Base-by-base conservation (phyloP, 2,113 vertebrate species). In the Hepsetus odoe region DNA sequence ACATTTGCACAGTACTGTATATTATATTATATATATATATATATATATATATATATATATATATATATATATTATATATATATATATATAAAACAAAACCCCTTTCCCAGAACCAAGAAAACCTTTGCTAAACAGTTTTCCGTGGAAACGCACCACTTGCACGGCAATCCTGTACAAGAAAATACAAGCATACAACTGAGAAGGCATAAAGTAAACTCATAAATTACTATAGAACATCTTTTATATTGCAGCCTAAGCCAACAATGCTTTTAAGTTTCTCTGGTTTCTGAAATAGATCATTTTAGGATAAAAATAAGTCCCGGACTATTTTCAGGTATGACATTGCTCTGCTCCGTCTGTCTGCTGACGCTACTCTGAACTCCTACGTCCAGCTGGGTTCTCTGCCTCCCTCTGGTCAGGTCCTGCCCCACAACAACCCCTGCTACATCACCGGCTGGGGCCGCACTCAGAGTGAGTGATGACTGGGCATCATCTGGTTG, bases 371-470 rank as follows among this genome's bases (percentile, higher is more conserved):
- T n/a, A 75, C 80, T 62, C 90, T 98, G 26, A 96, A 95, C 91
- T 86, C 2, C 81, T 80, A 92, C 0, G 92, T 97, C 82, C 85
- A 96, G 89, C 90, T 97, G 69, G 94, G 77, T 0, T 42, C 61
- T 14, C 91, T 96, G 85, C 95, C 95, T 38, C 32, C 20, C 38
- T 56, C 74, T 0, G 94, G 90, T 3, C 79, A 89, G 82, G 42
- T 94, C 84, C 92, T 97, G 88, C 1, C 93, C 84, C 80, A 96
- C 90, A 85, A 93, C 83, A 89, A 91, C 82, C 44, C 83, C 85
- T 97, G 96, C 87, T 94, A 93, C 89, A 93, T 96, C 90, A 91
- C 85, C 0, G 96, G 97, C 90, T 96, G 97, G 95, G 96, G 96
- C 49, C 85, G 13, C 70, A 95, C 94, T 76, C 81, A 64, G 83